These are phyloP conservation scores for Sylvilagus floridanus DNA, from an alignment of 2,797 vertebrate genomes.

Conservation along the genomic window DNA sequence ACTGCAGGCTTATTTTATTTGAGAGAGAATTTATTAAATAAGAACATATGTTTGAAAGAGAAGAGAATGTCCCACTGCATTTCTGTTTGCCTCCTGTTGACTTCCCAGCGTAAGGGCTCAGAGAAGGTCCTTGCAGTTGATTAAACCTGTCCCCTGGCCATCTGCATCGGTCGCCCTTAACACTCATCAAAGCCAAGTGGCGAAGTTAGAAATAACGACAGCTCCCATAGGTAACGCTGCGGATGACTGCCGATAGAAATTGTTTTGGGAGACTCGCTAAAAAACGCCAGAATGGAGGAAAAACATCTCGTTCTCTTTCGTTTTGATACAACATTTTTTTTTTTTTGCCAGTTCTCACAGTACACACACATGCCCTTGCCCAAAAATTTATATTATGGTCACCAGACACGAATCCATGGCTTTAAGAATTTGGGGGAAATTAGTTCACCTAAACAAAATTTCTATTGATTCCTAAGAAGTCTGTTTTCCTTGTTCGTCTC, in stretches of 20 bases:
- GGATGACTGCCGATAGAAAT: slow-evolving; percentile 29
- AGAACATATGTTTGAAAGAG: slow-evolving; percentile 80
- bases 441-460: neutral
- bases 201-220: slow-evolving; percentile 79
- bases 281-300: slow-evolving; percentile 9
- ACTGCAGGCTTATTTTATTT: slow-evolving; percentile 69
- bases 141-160: slow-evolving; percentile 58
- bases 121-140: slow-evolving; percentile 58
- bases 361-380: too few relatives aligned
- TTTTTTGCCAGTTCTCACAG: slow-evolving; percentile 24
- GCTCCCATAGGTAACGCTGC: slow-evolving; percentile 64
- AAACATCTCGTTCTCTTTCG: slow-evolving; percentile 54
- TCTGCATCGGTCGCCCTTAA: slow-evolving; percentile 14
- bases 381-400: neutral
- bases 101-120: slow-evolving; percentile 52
- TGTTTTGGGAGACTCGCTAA: neutral
- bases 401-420: neutral
- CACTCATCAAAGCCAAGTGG: slow-evolving; percentile 62
- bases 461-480: neutral
- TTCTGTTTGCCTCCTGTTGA: slow-evolving; percentile 52
- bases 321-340: neutral
- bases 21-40: slow-evolving; percentile 75
- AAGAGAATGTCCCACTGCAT: slow-evolving; percentile 58
- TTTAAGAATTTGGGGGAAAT: slow-evolving; percentile 47
- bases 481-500: slow-evolving; percentile 18